Conservation (phyloP, 2,888 invertebrate species). For the Catocala sponsa region DNA sequence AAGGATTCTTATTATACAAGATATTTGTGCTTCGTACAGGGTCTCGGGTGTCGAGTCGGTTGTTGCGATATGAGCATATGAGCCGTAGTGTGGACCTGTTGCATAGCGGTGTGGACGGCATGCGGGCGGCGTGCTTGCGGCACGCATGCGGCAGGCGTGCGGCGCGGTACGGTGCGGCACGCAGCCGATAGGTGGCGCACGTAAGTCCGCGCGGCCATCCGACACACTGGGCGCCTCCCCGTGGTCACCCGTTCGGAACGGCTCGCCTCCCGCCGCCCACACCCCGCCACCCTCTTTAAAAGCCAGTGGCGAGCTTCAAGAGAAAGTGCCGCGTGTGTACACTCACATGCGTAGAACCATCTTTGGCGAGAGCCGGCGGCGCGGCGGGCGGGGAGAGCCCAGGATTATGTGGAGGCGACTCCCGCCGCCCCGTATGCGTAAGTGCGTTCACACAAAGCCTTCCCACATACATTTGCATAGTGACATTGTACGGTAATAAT, state of each 20-base stretch:
- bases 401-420: slow-evolving; percentile 83
- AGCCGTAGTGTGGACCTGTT: slow-evolving; percentile 20
- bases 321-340: slow-evolving; percentile 88
- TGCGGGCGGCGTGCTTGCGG: slow-evolving; percentile 9
- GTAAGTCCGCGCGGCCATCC: slow-evolving; percentile 64
- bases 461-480: slow-evolving; percentile 88
- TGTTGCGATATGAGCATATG: not conserved
- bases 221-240: slow-evolving; percentile 75
- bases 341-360: slow-evolving; percentile 86
- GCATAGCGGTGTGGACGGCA: slow-evolving; percentile 9
- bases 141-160: slow-evolving; percentile 19
- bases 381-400: slow-evolving; percentile 72
- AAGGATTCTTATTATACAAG: not conserved
- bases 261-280: slow-evolving; percentile 67
- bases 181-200: slow-evolving; percentile 63
- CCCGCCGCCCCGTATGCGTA: slow-evolving; percentile 82
- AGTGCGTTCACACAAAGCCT: slow-evolving; percentile 87
- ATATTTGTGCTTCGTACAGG: not conserved
- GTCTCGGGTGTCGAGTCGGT: not conserved
- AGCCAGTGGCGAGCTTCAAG: slow-evolving; percentile 89
- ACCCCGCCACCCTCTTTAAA: slow-evolving; percentile 85
- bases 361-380: slow-evolving; percentile 78
- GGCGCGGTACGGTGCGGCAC: slow-evolving; percentile 35
- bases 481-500: slow-evolving; percentile 87
- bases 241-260: slow-evolving; percentile 88